Evolutionary conservation across 2,797 vertebrate genomes (phyloP).

Genomic region (Australoheros facetus): DNA sequence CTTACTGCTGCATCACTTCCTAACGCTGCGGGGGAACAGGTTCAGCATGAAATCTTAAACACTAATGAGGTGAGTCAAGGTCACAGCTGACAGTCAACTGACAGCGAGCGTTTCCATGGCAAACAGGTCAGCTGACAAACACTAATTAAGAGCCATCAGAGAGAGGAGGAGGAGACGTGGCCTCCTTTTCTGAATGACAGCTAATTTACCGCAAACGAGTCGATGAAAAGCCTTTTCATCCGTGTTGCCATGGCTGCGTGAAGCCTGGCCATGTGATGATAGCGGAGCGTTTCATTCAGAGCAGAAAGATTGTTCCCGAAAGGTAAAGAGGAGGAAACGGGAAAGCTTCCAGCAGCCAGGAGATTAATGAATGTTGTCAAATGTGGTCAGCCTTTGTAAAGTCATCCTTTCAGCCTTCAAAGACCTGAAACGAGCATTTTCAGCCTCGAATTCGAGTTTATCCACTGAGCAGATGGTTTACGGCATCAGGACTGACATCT

Average conservation of each 20-base stretch:
- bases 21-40: too few species aligned
- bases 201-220: conserved; percentile 46
- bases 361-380: background rate
- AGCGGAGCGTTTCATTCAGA: background rate
- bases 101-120: background rate
- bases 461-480: too few species aligned
- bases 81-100: background rate
- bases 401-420: too few species aligned
- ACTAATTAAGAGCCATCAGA: conserved; percentile 14
- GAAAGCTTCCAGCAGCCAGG: background rate
- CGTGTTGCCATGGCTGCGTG: conserved; percentile 19
- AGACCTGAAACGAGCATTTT: too few species aligned
- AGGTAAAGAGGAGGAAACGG: background rate
- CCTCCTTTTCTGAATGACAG: conserved; percentile 4
- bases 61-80: background rate
- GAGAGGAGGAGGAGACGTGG: background rate
- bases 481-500: too few species aligned
- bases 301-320: background rate
- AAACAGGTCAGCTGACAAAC: background rate
- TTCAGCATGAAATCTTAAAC: too few species aligned
- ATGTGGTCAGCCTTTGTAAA: too few species aligned
- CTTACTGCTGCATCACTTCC: too few species aligned
- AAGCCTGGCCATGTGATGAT: background rate
- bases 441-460: too few species aligned
- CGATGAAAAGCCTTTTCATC: conserved; percentile 42